phyloP scores from a whole-genome alignment of 2,888 invertebrate species.

The Drosophila histrio region DNA sequence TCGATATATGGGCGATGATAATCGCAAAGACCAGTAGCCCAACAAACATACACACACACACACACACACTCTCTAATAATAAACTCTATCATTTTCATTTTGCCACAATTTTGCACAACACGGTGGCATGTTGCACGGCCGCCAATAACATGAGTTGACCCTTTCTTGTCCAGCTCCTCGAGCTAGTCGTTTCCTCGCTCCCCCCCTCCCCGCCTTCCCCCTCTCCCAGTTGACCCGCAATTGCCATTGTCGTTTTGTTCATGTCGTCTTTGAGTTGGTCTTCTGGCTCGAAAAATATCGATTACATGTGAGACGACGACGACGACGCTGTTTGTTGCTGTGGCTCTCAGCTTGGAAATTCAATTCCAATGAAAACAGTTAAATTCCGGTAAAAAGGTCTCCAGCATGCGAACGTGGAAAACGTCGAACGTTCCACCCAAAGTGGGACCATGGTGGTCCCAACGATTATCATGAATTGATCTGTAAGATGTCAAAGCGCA shows the following conservation, averaged over 20 bases:
- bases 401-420: slow-evolving; percentile 63
- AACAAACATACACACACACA: slow-evolving; percentile 22
- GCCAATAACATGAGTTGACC: slow-evolving; percentile 60
- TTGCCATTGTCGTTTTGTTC: slow-evolving; percentile 44
- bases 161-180: slow-evolving; percentile 26
- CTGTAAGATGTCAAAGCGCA: slow-evolving; percentile 82
- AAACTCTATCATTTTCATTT: slow-evolving; percentile 67
- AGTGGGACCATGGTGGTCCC: slow-evolving; percentile 80
- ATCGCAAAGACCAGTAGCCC: slow-evolving; percentile 72
- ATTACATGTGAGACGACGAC: slow-evolving; percentile 77
- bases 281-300: slow-evolving; percentile 76
- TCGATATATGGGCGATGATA: slow-evolving; percentile 50
- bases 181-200: background rate
- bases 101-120: slow-evolving; percentile 56
- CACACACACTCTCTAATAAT: slow-evolving; percentile 53
- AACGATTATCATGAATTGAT: slow-evolving; percentile 82
- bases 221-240: slow-evolving; percentile 15
- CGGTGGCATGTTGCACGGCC: slow-evolving; percentile 69
- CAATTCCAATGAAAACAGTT: slow-evolving; percentile 78
- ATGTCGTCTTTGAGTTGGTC: slow-evolving; percentile 34
- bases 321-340: slow-evolving; percentile 30
- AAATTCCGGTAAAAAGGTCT: slow-evolving; percentile 77
- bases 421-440: slow-evolving; percentile 58
- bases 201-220: background rate
- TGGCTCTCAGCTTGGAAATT: slow-evolving; percentile 58